Evolutionary conservation across 2,797 vertebrate genomes (phyloP), one percentile per base, ranked within the genome.

Genomic region (Yasuhikotakia modesta): DNA sequence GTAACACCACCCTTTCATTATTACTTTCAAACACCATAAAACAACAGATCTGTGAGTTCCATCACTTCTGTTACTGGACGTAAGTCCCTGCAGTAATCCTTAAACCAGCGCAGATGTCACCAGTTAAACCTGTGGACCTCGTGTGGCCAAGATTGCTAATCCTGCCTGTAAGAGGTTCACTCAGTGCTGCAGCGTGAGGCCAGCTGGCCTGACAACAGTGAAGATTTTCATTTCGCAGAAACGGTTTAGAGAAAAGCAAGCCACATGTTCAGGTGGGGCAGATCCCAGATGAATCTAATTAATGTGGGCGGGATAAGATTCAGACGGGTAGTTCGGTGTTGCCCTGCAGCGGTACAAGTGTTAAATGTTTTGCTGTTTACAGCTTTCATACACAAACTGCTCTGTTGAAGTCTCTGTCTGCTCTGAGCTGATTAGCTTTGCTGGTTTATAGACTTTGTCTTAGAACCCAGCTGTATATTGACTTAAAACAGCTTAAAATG

Each of bases 21-120:
- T n/a, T n/a, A n/a, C 13, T 46, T 14, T 12, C 12, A 12, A 11
- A 11, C 13, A 45, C 19, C 45, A 60, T 12, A 30, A 77, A 70
- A 74, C 21, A 45, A 70, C 30, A 63, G 64, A 60, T 76, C 68
- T 24, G 46, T 19, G 70, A 78, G 83, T 88, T 79, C 81, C 87
- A 85, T 88, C 79, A 86, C 35, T 32, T 90, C 86, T 90, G 90
- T 90, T 85, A 86, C 88, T 91, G 84, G 85, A 88, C 83, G 89
- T 87, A 82, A 84, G 57, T 84, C 71, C 78, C 82, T 43, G 50
- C 58, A 53, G 58, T 93, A 92, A 92, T 92, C 91, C 89, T 69
- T 55, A 13, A 82, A 61, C 70, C 84, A 57, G 85, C 88, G 89
- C 91, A 93, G 91, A 92, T 91, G 91, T 87, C 81, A 83, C 85